phyloP scores from a whole-genome alignment of 2,113 vertebrate genomes.

The Desmodus rotundus region DNA sequence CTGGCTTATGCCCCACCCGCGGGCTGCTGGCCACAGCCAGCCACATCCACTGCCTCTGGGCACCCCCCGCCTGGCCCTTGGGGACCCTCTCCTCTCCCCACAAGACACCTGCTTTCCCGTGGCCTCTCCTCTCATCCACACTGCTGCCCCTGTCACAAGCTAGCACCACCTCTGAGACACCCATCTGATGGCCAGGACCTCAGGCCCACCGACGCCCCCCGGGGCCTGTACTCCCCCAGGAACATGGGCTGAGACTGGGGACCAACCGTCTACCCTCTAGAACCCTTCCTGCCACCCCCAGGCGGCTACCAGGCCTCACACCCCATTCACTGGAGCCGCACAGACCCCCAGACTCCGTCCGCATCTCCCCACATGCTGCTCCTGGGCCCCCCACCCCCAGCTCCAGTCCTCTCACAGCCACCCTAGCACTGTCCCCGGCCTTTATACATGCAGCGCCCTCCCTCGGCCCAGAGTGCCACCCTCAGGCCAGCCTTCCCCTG shows the following conservation, averaged over 20 bases:
- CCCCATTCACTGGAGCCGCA: accelerated
- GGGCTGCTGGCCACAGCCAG: not conserved
- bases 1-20: accelerated
- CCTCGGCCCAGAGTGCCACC: conserved; percentile 6
- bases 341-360: not conserved
- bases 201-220: not conserved
- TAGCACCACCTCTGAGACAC: not conserved
- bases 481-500: conserved; percentile 5
- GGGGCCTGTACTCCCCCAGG: too few species aligned
- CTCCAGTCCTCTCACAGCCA: not conserved
- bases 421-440: not conserved
- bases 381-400: accelerated
- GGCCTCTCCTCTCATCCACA: accelerated
- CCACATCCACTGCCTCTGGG: not conserved
- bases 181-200: not conserved
- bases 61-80: accelerated
- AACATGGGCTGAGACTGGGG: not conserved
- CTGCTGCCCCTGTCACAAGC: not conserved
- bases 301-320: not conserved
- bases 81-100: not conserved
- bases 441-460: not conserved
- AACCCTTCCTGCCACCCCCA: accelerated
- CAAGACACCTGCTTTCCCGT: accelerated
- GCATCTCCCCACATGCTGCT: not conserved
- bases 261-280: not conserved